phyloP scores from a whole-genome alignment of 2,113 vertebrate genomes.

The Haemorhous mexicanus region DNA sequence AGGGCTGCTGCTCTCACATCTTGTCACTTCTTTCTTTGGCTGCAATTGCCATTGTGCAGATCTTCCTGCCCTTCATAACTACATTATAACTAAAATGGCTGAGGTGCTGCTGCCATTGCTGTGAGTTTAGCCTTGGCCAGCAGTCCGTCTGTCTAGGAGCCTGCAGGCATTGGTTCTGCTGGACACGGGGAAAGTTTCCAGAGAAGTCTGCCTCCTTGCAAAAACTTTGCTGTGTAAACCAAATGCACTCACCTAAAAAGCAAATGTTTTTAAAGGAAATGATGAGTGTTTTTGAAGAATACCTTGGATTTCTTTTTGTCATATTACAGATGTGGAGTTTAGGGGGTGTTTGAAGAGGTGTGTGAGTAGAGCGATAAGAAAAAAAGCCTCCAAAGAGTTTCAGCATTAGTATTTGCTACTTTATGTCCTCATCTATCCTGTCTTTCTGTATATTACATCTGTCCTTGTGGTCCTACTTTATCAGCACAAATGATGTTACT shows the following conservation, averaged over 20 bases:
- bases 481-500: background rate
- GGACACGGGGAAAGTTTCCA: background rate
- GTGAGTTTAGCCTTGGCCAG: background rate
- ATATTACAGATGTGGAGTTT: background rate
- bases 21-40: background rate
- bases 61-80: background rate
- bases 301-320: background rate
- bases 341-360: background rate
- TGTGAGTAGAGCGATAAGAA: background rate
- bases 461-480: background rate
- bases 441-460: background rate
- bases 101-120: background rate
- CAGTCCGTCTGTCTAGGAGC: accelerated
- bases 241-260: background rate
- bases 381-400: background rate
- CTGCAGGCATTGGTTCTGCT: accelerated
- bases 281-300: background rate
- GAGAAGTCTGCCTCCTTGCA: accelerated
- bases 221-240: background rate
- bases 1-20: background rate
- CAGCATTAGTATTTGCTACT: background rate
- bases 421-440: background rate
- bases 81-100: background rate
- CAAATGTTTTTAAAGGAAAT: background rate
- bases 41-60: background rate